Percentiles rank a stretch among this genome's conserved stretches.
phyloP scores from a whole-genome alignment of 2,888 invertebrate genomes.

The Hypomecis punctinalis region DNA sequence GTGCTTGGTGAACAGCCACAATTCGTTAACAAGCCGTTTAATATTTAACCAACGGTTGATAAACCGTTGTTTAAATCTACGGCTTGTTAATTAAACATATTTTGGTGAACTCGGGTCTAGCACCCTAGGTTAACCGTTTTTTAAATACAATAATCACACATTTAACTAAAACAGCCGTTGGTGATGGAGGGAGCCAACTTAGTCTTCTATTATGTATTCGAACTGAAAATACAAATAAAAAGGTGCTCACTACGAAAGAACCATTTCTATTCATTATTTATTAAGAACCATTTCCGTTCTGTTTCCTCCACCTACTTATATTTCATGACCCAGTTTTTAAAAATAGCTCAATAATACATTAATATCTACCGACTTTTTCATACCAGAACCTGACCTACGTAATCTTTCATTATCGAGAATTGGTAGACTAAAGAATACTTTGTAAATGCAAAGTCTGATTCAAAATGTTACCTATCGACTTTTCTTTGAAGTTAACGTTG shows the following conservation, averaged over 20 bases:
- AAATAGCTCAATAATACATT: constrained; percentile 7
- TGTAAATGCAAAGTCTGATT: constrained; percentile 15
- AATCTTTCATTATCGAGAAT: constrained; percentile 25
- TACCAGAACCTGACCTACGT: constrained; percentile 6
- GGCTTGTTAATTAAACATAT: no score
- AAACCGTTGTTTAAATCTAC: no score
- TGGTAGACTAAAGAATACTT: constrained; percentile 31
- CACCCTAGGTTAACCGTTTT: no score
- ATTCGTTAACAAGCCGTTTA: no score
- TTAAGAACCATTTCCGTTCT: background rate
- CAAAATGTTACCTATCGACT: constrained; percentile 26
- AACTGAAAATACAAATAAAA: background rate
- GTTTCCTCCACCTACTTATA: background rate
- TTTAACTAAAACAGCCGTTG: no score
- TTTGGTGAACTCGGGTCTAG: no score
- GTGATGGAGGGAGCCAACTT: no score
- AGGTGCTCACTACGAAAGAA: background rate
- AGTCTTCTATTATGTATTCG: no score
- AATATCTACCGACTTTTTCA: constrained; percentile 12
- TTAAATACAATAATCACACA: no score
- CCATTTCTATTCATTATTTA: background rate
- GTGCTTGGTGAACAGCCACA: no score
- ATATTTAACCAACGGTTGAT: no score
- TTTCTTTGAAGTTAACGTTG: constrained; percentile 14
- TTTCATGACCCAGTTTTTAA: constrained; percentile 10